Percentiles rank a stretch among this genome's conserved stretches.
Conservation (phyloP, 2,888 invertebrate species). For the Aphodius granarius region DNA sequence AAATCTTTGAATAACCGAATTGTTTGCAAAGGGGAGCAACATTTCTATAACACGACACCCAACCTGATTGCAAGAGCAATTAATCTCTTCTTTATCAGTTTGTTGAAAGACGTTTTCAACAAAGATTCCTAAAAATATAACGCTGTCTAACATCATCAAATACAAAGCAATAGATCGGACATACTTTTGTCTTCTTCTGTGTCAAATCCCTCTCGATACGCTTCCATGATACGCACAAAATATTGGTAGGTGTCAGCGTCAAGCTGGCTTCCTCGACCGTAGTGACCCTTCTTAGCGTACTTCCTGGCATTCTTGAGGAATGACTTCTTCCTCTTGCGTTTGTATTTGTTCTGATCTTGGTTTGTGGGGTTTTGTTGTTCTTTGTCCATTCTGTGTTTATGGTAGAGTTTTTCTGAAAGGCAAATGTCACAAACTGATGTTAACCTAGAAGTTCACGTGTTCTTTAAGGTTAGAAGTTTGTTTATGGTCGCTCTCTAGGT, state of each 20-base stretch:
- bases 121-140: slow-evolving; percentile 60
- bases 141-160: neutral
- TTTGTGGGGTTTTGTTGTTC: neutral
- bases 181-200: slow-evolving; percentile 73
- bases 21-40: slow-evolving; percentile 69
- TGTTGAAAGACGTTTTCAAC: slow-evolving; percentile 77
- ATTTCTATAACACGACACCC: slow-evolving; percentile 77
- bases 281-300: slow-evolving; percentile 72
- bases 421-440: neutral
- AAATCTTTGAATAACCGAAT: slow-evolving; percentile 65
- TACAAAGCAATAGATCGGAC: slow-evolving; percentile 28
- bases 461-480: neutral
- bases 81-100: slow-evolving; percentile 70
- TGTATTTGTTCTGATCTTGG: slow-evolving; percentile 23
- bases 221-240: slow-evolving; percentile 74
- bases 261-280: slow-evolving; percentile 71
- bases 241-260: slow-evolving; percentile 76
- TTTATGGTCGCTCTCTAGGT: neutral
- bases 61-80: slow-evolving; percentile 77
- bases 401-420: neutral
- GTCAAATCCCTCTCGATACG: slow-evolving; percentile 68
- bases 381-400: neutral
- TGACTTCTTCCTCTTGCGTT: slow-evolving; percentile 64
- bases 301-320: slow-evolving; percentile 74
- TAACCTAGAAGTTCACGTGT: neutral